phyloP scores from a whole-genome alignment of 2,797 vertebrate genomes.

The Hirundo rustica region DNA sequence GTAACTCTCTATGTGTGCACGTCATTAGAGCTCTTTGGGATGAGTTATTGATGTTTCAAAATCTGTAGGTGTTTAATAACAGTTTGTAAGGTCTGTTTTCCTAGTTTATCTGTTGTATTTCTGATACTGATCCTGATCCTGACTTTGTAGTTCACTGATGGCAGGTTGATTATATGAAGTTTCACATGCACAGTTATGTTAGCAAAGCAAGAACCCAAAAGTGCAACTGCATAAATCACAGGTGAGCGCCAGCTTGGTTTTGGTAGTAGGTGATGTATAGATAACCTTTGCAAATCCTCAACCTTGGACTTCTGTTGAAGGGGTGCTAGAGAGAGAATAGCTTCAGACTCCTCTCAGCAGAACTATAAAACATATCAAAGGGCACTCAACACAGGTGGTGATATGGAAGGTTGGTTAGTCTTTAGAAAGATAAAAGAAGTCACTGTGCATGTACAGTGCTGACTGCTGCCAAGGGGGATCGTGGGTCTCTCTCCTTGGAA shows the following conservation, averaged over 20 bases:
- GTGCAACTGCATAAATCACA: background rate
- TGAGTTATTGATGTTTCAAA: background rate
- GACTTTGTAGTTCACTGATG: background rate
- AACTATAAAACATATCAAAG: accelerated
- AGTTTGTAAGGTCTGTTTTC: background rate
- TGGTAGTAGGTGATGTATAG: background rate
- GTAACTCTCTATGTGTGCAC: background rate
- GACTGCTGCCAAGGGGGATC: background rate
- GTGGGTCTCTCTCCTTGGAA: background rate
- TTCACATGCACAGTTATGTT: background rate
- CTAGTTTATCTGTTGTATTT: background rate
- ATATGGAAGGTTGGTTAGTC: background rate
- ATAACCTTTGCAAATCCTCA: background rate
- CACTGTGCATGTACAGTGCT: background rate
- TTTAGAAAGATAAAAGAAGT: background rate
- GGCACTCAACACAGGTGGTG: background rate
- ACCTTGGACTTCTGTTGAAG: background rate
- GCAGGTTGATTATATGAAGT: background rate
- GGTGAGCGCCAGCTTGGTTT: background rate
- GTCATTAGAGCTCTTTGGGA: background rate
- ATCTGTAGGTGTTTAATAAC: background rate
- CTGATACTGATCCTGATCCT: background rate
- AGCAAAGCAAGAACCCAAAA: background rate
- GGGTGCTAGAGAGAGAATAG: background rate
- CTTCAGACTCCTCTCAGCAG: background rate